phyloP scores from a whole-genome alignment of 2,888 invertebrate species.

The Alloplasta piceator region DNA sequence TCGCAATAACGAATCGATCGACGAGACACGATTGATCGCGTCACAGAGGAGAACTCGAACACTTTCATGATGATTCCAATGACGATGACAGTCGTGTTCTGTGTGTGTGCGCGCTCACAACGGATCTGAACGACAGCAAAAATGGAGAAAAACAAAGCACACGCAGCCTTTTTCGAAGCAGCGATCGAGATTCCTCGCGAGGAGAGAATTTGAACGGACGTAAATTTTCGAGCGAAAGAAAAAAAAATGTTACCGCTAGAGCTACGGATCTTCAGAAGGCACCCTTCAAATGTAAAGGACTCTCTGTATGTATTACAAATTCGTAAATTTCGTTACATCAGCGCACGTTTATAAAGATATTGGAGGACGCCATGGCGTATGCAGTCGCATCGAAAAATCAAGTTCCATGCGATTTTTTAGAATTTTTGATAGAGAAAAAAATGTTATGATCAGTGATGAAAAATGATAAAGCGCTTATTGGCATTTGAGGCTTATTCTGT shows the following conservation, averaged over 20 bases:
- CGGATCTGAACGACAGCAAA: conserved; percentile 19
- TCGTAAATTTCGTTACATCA: too few relatives aligned
- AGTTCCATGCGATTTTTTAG: too few relatives aligned
- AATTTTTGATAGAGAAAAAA: too few relatives aligned
- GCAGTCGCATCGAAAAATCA: too few relatives aligned
- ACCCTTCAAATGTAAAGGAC: conserved; percentile 6
- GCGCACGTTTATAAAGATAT: too few relatives aligned
- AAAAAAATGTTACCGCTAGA: conserved; percentile 5
- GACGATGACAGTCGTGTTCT: conserved; percentile 13
- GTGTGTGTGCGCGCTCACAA: conserved; percentile 22
- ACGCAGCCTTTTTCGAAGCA: conserved; percentile 31
- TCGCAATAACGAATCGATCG: conserved; percentile 24
- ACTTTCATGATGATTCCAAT: conserved; percentile 46
- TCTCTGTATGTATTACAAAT: too few relatives aligned
- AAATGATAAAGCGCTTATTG: too few relatives aligned
- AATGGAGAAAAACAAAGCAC: conserved; percentile 14
- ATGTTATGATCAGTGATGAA: too few relatives aligned
- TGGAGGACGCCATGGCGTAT: too few relatives aligned
- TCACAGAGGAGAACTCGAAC: conserved; percentile 9
- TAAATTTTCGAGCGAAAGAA: conserved; percentile 42
- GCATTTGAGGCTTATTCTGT: too few relatives aligned
- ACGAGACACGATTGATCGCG: conserved; percentile 26
- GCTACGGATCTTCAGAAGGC: conserved; percentile 44
- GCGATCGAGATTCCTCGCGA: conserved; percentile 40
- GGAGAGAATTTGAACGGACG: conserved; percentile 58